Base-by-base conservation (phyloP, 1,140 invertebrate species). In the Drosophila orena region DNA sequence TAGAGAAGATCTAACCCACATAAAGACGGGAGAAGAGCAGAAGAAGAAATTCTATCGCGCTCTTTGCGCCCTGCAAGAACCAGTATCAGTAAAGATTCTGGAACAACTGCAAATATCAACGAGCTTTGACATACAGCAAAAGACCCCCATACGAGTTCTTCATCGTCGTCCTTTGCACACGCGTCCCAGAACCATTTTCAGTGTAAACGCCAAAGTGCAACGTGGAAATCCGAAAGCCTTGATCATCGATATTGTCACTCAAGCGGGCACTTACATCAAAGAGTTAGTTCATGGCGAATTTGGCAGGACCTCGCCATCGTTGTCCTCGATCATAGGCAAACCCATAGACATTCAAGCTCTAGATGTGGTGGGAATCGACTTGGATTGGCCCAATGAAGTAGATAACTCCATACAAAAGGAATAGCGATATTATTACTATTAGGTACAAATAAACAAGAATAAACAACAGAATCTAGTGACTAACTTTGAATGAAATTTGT, bases 241-340 rank as follows among this genome's bases (percentile, higher is more conserved):
- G 79, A 92, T 94, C 55, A 79, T 99, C 4, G 93, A 95, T 69
- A 66, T 99, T 1, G 95, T 94, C 52, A 98, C 97, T 12, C 96
- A 98, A 93, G 98, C 98, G 42, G 98, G 98, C 42, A 99, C 98
- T 2, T 99, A 99, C 91, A 95, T 99, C 0, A 99, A 99, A 93
- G 98, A 99, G 93, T 98, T 99, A 94, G 96, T 98, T 15, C 98
- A 99, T 93, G 97, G 98, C 1, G 98, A 99, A 93, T 97, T 99
- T 91, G 96, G 97, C 14, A 93, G 98, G 42, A 98, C 98, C 0
- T 92, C 90, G 12, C 98, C 98, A 0, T 93, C 94, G 1, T 92
- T 94, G 56, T 61, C 91, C 47, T 91, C 91, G 7, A 93, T 94
- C 22, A 72, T 94, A 20, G 93, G 94, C 38, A 93, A 94, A 66